phyloP scores from a whole-genome alignment of 1,140 invertebrate genomes.

The Heliothis virescens region DNA sequence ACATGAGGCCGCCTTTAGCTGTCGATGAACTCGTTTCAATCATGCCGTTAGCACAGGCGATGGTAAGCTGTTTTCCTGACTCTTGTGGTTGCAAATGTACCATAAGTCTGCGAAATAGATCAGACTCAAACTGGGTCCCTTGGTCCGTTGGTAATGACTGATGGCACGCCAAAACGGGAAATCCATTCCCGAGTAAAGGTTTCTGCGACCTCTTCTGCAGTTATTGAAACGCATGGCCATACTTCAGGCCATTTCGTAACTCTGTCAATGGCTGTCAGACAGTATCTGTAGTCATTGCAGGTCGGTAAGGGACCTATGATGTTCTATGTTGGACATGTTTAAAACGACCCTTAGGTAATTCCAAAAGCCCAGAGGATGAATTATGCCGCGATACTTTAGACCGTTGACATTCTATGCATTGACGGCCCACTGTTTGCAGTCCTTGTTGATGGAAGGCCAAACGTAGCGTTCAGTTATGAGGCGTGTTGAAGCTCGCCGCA shows the following conservation, averaged over 20 bases:
- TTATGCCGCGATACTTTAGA: constrained; percentile 22
- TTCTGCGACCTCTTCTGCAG: constrained; percentile 55
- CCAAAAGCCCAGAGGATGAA: background rate
- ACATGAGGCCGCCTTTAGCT: constrained; percentile 29
- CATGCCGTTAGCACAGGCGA: constrained; percentile 20
- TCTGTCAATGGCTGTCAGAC: constrained; percentile 66
- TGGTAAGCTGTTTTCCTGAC: constrained; percentile 54
- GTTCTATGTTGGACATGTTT: constrained; percentile 64
- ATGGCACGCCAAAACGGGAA: constrained; percentile 70
- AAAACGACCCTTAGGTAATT: background rate
- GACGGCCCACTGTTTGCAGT: constrained; percentile 28
- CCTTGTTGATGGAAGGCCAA: constrained; percentile 21
- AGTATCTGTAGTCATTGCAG: constrained; percentile 54
- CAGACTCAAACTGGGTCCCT: constrained; percentile 74
- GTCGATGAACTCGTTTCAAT: constrained; percentile 15
- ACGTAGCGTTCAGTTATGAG: constrained; percentile 37
- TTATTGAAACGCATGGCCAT: constrained; percentile 59
- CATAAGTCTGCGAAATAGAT: constrained; percentile 55
- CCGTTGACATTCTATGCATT: constrained; percentile 18
- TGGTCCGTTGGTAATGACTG: constrained; percentile 76
- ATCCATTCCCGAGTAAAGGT: constrained; percentile 63
- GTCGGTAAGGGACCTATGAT: constrained; percentile 67
- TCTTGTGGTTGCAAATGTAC: constrained; percentile 38
- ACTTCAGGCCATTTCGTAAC: constrained; percentile 69
- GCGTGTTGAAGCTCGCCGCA: background rate